Conservation (phyloP, 2,888 invertebrate species). For the Stenichneumon culpator region DNA sequence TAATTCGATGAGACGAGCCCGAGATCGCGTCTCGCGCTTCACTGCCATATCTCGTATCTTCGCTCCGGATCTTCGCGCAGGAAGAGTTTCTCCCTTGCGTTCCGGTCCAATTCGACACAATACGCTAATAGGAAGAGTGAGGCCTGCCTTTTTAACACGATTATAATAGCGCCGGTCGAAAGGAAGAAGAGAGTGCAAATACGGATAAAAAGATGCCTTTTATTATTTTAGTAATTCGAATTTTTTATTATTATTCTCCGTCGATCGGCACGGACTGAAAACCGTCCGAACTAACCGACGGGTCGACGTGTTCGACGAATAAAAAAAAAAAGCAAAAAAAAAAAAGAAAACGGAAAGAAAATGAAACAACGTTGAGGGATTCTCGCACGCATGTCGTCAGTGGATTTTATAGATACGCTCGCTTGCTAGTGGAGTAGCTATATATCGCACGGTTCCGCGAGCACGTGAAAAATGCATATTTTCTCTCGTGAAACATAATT, state of each 20-base stretch:
- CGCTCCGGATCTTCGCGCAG: constrained; percentile 64
- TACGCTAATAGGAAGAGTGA: constrained; percentile 66
- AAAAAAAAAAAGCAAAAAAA: background rate
- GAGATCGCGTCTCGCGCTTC: background rate
- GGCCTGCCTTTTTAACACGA: constrained; percentile 4
- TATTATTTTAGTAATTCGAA: background rate
- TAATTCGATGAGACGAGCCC: constrained; percentile 14
- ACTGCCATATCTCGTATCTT: constrained; percentile 42
- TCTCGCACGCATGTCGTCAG: constrained; percentile 26
- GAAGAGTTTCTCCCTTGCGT: constrained; percentile 66
- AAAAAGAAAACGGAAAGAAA: too few relatives aligned
- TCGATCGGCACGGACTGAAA: background rate
- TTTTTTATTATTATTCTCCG: background rate
- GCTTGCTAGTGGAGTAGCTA: constrained; percentile 27
- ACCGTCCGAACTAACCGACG: background rate
- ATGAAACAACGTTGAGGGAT: background rate
- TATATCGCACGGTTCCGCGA: constrained; percentile 47
- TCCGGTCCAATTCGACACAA: constrained; percentile 71
- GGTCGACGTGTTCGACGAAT: background rate
- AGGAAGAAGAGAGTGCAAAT: constrained; percentile 39
- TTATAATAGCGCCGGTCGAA: constrained; percentile 17
- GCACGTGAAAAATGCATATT: constrained; percentile 59
- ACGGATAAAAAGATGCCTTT: background rate
- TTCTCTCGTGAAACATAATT: constrained; percentile 68
- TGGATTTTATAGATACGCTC: constrained; percentile 15